Evolutionary conservation across 35 echinoderm and acorn worm species (phyloP).

Genomic region (Holothuria glaberrima): DNA sequence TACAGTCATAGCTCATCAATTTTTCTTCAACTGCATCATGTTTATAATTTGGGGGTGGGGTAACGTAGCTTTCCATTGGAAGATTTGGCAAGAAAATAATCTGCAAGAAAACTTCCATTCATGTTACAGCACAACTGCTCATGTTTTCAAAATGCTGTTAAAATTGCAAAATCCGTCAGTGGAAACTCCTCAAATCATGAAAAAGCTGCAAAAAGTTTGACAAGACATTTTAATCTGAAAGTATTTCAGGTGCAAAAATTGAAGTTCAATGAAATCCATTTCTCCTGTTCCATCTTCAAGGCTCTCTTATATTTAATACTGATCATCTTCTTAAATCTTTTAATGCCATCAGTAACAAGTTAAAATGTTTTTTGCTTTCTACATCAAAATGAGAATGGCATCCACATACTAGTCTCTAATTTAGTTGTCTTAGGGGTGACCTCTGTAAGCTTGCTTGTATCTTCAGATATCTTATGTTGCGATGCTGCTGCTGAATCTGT

Average conservation of each 20-base stretch:
- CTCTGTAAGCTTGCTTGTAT: not conserved
- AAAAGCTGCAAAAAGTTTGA: not conserved
- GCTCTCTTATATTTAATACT: no score
- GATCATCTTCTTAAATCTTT: no score
- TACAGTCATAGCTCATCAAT: no score
- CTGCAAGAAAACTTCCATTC: no score
- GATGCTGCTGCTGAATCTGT: not conserved
- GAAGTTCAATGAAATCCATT: not conserved
- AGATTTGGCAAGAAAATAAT: no score
- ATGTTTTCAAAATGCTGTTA: not conserved
- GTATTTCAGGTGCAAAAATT: not conserved
- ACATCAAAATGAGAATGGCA: slow-evolving; percentile 48
- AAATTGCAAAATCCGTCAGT: not conserved
- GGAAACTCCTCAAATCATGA: no score
- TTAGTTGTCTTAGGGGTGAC: slow-evolving; percentile 5
- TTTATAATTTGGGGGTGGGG: no score
- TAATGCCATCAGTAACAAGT: no score
- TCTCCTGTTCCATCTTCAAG: no score
- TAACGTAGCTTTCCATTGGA: no score
- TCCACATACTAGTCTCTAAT: slow-evolving; percentile 30
- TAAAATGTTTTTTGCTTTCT: not conserved
- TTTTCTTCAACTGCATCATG: no score
- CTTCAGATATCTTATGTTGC: not conserved
- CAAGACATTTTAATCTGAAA: not conserved
- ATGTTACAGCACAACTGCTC: not conserved